phyloP scores from a whole-genome alignment of 2,888 invertebrate species.

The Acanthococcus lagerstroemiae region DNA sequence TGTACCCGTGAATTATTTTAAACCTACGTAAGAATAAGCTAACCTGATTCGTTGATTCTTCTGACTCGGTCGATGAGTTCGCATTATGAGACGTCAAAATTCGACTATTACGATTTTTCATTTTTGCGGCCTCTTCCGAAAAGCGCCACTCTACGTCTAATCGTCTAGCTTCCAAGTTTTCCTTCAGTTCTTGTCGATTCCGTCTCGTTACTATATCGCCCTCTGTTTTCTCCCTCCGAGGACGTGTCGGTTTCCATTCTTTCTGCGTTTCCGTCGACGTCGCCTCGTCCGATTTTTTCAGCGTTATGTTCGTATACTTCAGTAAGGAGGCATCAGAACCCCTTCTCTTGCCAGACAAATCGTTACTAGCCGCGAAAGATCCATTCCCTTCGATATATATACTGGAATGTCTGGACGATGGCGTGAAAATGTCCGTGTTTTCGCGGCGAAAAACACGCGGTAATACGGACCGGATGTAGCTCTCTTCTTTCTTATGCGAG shows the following conservation, averaged over 20 bases:
- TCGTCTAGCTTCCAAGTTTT: constrained; percentile 45
- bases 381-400: constrained; percentile 48
- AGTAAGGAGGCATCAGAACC: constrained; percentile 38
- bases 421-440: constrained; percentile 72
- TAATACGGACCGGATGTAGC: constrained; percentile 6
- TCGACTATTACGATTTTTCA: constrained; percentile 22
- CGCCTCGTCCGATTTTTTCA: constrained; percentile 47
- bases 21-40: constrained; percentile 7
- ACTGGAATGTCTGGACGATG: constrained; percentile 61
- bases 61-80: constrained; percentile 1
- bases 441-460: constrained; percentile 56
- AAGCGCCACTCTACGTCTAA: constrained; percentile 45
- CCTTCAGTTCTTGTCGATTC: constrained; percentile 46
- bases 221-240: constrained; percentile 79
- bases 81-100: not conserved
- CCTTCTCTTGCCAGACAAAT: constrained; percentile 34
- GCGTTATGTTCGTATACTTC: constrained; percentile 4
- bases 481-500: constrained; percentile 7
- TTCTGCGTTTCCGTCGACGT: constrained; percentile 40
- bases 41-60: constrained; percentile 22
- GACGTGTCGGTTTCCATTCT: constrained; percentile 48
- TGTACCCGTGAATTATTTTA: constrained; percentile 6
- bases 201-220: constrained; percentile 59
- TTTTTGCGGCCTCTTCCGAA: constrained; percentile 41
- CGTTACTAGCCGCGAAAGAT: constrained; percentile 42